Conservation (phyloP, 2,797 vertebrate species). For the Cynopterus sphinx region DNA sequence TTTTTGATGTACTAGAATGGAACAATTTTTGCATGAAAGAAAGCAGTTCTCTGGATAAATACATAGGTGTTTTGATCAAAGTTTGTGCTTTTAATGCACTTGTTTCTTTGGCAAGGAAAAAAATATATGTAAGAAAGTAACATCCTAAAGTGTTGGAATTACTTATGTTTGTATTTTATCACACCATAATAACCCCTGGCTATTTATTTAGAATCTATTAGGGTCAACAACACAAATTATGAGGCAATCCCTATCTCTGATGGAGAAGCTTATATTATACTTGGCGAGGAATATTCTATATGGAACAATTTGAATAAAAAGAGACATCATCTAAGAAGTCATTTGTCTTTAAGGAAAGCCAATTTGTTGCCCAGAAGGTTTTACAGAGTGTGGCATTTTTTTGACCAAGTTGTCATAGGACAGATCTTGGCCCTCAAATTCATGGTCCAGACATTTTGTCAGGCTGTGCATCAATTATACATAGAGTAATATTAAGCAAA, state of each 20-base stretch:
- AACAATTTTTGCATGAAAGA: background rate
- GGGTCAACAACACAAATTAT: background rate
- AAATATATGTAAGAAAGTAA: background rate
- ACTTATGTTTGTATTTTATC: background rate
- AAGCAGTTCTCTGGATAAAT: constrained; percentile 41
- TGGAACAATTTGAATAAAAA: background rate
- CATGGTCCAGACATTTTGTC: background rate
- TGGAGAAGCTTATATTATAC: background rate
- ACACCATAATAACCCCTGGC: background rate
- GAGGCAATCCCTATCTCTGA: background rate
- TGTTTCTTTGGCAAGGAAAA: background rate
- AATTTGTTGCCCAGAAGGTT: background rate
- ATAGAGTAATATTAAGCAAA: background rate
- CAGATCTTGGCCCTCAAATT: background rate
- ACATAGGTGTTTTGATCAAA: background rate
- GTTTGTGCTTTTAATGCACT: background rate
- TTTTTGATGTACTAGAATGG: background rate
- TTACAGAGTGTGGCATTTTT: background rate
- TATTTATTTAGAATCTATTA: background rate
- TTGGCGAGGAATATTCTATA: background rate
- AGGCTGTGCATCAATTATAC: background rate
- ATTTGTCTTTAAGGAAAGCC: background rate
- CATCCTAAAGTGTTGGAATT: background rate
- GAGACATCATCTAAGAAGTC: background rate
- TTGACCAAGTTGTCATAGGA: background rate